Base-by-base conservation (phyloP, 2,888 invertebrate species). In the Clanis bilineata region DNA sequence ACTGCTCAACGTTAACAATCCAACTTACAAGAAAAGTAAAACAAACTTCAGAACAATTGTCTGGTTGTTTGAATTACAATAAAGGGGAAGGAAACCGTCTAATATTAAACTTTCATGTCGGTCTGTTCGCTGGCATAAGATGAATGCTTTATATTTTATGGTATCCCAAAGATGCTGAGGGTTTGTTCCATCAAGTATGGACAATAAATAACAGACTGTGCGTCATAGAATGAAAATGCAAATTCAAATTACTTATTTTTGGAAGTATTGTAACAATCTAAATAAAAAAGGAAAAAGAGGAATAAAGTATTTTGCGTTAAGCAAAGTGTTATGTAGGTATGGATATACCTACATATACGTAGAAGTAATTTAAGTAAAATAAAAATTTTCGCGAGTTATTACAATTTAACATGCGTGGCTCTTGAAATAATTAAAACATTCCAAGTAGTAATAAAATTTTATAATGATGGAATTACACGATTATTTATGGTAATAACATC, bases 31-130 rank as follows among this genome's bases (percentile, higher is more conserved):
- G 61, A 59, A 62, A 68, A 71, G 66, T 68, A 64, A 36, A 23
- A 21, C 18, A 47, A 67, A 66, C 58, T 65, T 62, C 51, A 47
- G 28, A 44, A 59, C 64, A 55, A 64, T 67, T 68, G 65, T 58
- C 9, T 18, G 18, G 45, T 47, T 64, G 67, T 73, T 71, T 75
- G 68, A 70, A 68, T 73, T 60, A 64, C 58, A 74, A 74, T 72
- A 66, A 66, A 36, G 64, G 56, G 32, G 44, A 64, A 70, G 38
- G 47, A 57, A 57, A 60, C 56, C 64, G 62, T 64, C 63, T 64
- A 72, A 64, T 72, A 63, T 74, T 72, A 62, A 70, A 66, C 66
- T 73, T 57, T 67, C 73, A 74, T 71, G 43, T 1, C 71, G 69
- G 62, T 60, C 70, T 71, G 76, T 82, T 80, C 73, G 18, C 15